Conservation (phyloP, 2,113 vertebrate genomes). For the Chloroceryle aenea region DNA sequence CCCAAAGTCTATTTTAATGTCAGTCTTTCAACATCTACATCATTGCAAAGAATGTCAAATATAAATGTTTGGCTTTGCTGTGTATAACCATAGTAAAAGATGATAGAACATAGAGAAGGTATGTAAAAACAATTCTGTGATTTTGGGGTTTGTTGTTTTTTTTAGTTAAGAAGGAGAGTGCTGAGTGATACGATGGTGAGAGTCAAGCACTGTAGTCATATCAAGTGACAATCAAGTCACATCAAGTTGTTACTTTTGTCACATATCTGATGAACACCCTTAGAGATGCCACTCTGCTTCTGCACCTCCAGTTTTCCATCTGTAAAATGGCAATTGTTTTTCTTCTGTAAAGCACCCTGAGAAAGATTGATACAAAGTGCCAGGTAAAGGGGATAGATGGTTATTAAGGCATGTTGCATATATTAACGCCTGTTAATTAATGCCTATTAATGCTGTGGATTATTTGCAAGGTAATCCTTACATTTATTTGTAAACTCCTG, state of each 20-base stretch:
- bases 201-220: background rate
- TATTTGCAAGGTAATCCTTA: background rate
- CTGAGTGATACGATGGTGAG: background rate
- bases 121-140: background rate
- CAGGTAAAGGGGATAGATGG: background rate
- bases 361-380: background rate
- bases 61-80: background rate
- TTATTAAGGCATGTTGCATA: background rate
- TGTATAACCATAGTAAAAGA: background rate
- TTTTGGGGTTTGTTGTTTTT: background rate
- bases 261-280: background rate
- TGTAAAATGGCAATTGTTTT: background rate
- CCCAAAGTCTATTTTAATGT: background rate
- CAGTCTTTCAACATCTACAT: background rate
- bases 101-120: background rate
- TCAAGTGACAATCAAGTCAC: too few species aligned
- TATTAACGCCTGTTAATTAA: fast-evolving
- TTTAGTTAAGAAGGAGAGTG: background rate
- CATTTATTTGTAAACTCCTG: background rate
- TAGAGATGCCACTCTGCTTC: background rate
- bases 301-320: background rate
- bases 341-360: background rate
- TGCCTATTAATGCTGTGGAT: too few species aligned
- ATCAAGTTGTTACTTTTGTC: background rate
- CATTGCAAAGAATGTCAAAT: background rate